Conservation (phyloP, 2,888 invertebrate genomes). For the Drosophila borborema region DNA sequence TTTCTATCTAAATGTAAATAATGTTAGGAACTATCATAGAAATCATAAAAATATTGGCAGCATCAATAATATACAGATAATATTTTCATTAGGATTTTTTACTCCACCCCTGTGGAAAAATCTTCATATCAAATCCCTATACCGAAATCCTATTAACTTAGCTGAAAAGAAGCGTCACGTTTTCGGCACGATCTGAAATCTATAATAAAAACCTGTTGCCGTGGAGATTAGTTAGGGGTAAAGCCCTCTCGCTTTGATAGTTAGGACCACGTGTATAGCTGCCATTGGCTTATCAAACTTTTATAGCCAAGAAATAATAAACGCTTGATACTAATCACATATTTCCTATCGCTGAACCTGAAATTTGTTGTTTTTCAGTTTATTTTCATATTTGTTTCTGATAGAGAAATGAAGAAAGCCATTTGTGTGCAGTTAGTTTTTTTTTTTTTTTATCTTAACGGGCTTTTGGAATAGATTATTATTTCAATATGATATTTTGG, state of each 20-base stretch:
- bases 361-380: conserved; percentile 22
- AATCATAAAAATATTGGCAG: no score
- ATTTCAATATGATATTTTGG: conserved; percentile 38
- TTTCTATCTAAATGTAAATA: no score
- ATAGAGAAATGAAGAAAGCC: conserved; percentile 30
- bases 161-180: conserved; percentile 28
- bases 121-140: background rate
- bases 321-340: conserved; percentile 57
- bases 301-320: conserved; percentile 59
- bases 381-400: conserved; percentile 12
- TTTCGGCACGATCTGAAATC: conserved; percentile 24
- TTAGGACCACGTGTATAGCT: conserved; percentile 21
- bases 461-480: conserved; percentile 50
- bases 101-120: no score
- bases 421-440: conserved; percentile 21
- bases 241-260: background rate
- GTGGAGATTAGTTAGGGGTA: background rate
- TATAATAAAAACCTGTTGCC: conserved; percentile 6
- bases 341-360: conserved; percentile 49
- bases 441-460: conserved; percentile 47
- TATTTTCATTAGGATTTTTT: no score
- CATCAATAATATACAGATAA: no score
- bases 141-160: background rate
- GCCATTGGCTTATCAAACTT: conserved; percentile 26
- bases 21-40: no score